phyloP scores from a whole-genome alignment of 2,113 vertebrate species.

The Melospiza georgiana region DNA sequence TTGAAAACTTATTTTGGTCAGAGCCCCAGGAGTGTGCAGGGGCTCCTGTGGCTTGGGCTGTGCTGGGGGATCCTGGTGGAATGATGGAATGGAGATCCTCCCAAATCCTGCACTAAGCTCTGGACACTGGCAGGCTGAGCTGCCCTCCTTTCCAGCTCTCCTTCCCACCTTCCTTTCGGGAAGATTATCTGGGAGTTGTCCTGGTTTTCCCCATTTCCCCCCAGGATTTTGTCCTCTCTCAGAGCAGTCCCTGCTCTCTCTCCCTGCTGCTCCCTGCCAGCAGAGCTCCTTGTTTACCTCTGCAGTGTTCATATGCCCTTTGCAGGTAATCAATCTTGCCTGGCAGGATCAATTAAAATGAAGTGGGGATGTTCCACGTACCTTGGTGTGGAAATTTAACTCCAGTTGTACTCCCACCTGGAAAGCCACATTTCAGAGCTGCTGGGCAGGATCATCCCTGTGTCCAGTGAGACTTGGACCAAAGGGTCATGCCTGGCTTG shows the following conservation, averaged over 20 bases:
- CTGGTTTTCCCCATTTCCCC: not conserved
- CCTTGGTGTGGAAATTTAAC: not conserved
- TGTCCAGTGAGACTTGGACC: not conserved
- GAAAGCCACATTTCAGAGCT: not conserved
- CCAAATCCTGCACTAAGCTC: not conserved
- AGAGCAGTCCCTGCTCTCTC: not conserved
- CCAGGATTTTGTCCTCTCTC: not conserved
- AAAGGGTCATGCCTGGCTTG: not conserved
- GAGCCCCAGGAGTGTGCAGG: fast-evolving
- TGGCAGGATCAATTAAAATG: slow-evolving; percentile 57
- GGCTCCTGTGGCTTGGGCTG: too few species aligned
- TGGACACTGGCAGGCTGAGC: fast-evolving
- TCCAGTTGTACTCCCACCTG: not conserved
- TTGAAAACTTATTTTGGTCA: fast-evolving
- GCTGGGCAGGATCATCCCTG: not conserved
- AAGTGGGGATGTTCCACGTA: not conserved
- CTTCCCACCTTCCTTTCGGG: not conserved
- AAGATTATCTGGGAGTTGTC: not conserved
- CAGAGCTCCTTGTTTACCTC: slow-evolving; percentile 40
- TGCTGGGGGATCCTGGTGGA: not conserved
- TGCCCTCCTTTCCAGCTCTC: too few species aligned
- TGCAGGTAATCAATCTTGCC: slow-evolving; percentile 39
- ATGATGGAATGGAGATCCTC: too few species aligned
- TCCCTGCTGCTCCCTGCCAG: not conserved
- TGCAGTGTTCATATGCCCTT: not conserved